These are phyloP conservation scores for Camelus dromedarius DNA, from an alignment of 2,113 vertebrate species.

Conservation along the genomic window DNA sequence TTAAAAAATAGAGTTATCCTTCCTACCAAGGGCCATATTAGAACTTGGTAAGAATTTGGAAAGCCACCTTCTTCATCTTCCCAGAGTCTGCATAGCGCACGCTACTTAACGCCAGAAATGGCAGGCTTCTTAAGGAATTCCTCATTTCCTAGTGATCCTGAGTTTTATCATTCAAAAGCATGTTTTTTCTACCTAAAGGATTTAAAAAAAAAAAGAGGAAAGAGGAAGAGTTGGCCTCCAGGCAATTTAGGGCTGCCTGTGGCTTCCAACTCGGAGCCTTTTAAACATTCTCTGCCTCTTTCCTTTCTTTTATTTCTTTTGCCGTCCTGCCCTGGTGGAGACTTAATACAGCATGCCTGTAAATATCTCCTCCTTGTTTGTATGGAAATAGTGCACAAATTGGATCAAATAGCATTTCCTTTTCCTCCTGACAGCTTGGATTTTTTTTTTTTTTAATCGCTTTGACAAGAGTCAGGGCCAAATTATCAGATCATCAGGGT, in stretches of 20 bases:
- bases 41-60: neutral
- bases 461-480: conserved; percentile 64
- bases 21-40: neutral
- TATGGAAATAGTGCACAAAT: neutral
- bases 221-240: neutral
- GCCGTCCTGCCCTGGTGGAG: neutral
- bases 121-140: neutral
- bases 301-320: neutral
- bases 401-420: conserved; percentile 48
- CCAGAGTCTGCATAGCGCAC: neutral
- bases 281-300: neutral
- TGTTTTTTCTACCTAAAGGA: neutral
- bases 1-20: neutral
- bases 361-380: conserved; percentile 9
- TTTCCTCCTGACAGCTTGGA: conserved; percentile 59
- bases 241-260: neutral
- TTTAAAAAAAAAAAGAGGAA: neutral
- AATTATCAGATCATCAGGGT: conserved; percentile 69
- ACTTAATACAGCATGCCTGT: neutral
- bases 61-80: neutral
- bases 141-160: neutral
- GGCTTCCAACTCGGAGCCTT: neutral
- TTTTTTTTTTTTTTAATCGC: conserved; percentile 50
- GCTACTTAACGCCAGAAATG: neutral
- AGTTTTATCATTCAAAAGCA: neutral